Base-by-base conservation (phyloP, 2,113 vertebrate genomes). In the Xiphorhynchus elegans region DNA sequence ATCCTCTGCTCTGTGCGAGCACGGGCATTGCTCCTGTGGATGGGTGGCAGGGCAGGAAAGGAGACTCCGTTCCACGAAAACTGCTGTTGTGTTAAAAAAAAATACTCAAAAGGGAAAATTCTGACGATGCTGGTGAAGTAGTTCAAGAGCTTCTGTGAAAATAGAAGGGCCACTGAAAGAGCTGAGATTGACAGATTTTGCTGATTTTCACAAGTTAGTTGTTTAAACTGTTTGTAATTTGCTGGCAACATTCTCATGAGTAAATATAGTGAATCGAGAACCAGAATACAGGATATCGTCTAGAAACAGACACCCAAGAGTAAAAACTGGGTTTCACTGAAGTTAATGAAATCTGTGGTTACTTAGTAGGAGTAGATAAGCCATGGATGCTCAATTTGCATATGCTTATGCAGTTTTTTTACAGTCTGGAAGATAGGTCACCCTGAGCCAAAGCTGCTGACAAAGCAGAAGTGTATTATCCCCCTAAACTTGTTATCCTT, bases 21-120 rank as follows among this genome's bases (percentile, higher is more conserved):
- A 15, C 0, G 1, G 70, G 24, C 79, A 37, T 88, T 0, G 1
- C 46, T 83, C 50, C 53, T 0, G 0, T 1, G 2, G 20, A 18
- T 2, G 1, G 8, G 5, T 1, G 2, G 84, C 35, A n/a, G 15
- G 25, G 72, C 37, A 69, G 44, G 58, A 82, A 37, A 62, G 44
- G 60, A 8, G 25, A 25, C 15, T 72, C 25, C 0, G 0, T 50
- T 64, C 37, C 13, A 4, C 0, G 0, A 6, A 33, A 89, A 24
- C 13, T 8, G 13, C 42, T 80, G 25, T 7, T 89, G 11, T 55
- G 24, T 8, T 10, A 42, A 31, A 68, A 74, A 67, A 21, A 21
- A 56, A 15, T 19, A 9, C 11, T 55, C 21, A 10, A 52, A 64
- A 46, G 21, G 47, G 49, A 29, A 39, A 39, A 75, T 31, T 63